A percentile compares a stretch with the other conserved stretches of the same genome.
Conservation (phyloP, 2,113 vertebrate genomes). For the Camelus bactrianus region DNA sequence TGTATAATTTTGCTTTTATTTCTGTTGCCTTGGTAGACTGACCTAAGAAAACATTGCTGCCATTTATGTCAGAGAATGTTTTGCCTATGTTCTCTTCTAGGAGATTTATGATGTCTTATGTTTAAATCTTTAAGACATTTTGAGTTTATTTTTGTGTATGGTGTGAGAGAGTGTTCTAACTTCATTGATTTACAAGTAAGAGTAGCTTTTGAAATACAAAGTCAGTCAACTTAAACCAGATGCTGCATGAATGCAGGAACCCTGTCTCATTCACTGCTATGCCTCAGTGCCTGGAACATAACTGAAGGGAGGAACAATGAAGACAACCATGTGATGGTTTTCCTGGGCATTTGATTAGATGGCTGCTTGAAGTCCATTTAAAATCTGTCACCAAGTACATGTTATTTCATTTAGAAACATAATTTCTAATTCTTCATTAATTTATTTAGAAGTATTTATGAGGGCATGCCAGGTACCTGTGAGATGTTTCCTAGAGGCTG, state of each 20-base stretch:
- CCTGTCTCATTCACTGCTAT: not conserved
- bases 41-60: no score
- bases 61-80: no score
- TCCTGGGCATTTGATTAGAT: not conserved
- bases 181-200: not conserved
- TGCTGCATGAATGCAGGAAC: not conserved
- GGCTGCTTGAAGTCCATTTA: not conserved
- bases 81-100: no score
- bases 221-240: not conserved
- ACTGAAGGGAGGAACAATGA: not conserved
- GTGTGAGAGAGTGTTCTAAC: no score
- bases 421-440: slow-evolving; percentile 24
- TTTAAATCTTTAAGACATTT: no score
- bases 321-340: not conserved
- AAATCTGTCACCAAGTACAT: not conserved
- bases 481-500: not conserved
- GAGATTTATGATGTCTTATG: no score
- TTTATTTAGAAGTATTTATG: not conserved
- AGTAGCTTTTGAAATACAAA: slow-evolving; percentile 5
- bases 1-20: no score
- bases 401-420: not conserved
- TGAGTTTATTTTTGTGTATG: no score
- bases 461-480: not conserved
- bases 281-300: not conserved
- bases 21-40: no score